Evolutionary conservation across 2,888 invertebrate species (phyloP).

Genomic region (Chironomus riparius): DNA sequence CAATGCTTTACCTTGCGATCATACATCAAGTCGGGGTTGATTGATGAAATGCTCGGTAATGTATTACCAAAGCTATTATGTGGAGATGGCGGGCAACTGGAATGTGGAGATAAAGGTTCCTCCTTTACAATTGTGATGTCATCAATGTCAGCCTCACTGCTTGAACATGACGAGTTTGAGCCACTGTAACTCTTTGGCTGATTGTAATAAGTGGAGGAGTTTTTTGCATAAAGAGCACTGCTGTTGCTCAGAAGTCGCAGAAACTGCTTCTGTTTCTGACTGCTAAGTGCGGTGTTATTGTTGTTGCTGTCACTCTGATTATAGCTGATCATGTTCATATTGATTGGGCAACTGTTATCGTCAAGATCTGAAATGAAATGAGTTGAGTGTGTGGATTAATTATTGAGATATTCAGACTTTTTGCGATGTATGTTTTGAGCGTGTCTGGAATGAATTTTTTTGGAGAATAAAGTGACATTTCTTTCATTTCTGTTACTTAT

Average conservation of each 20-base stretch:
- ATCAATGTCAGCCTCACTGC: conserved; percentile 6
- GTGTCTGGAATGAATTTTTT: too few relatives aligned
- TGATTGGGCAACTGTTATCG: conserved; percentile 17
- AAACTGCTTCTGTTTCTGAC: conserved; percentile 57
- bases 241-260: conserved; percentile 59
- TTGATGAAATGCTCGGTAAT: conserved; percentile 21
- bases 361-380: conserved; percentile 2
- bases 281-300: conserved; percentile 16
- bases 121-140: conserved; percentile 50
- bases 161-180: conserved; percentile 34
- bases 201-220: neutral
- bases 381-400: too few relatives aligned
- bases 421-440: too few relatives aligned
- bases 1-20: conserved; percentile 50
- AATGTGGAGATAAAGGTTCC: conserved; percentile 67
- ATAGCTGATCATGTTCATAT: neutral
- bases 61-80: conserved; percentile 31
- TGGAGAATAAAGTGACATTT: too few relatives aligned
- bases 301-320: conserved; percentile 17
- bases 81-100: conserved; percentile 63
- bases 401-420: too few relatives aligned
- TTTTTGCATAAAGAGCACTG: conserved; percentile 29
- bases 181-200: conserved; percentile 14
- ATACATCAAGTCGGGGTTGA: conserved; percentile 50
- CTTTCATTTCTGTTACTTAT: too few relatives aligned